phyloP scores from a whole-genome alignment of 2,113 vertebrate species.

The Pterocles orientalis region DNA sequence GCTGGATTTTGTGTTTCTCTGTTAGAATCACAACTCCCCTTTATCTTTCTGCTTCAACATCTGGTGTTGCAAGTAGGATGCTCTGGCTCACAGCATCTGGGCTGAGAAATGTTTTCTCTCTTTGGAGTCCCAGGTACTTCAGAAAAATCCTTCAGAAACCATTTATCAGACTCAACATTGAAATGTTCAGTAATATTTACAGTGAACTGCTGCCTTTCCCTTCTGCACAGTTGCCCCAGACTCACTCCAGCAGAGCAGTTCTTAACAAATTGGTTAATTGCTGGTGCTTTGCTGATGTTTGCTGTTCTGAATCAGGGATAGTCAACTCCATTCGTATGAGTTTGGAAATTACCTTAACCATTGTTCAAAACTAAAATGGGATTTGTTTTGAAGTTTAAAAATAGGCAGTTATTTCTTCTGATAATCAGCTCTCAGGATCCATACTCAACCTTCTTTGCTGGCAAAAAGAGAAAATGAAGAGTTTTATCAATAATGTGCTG shows the following conservation, averaged over 20 bases:
- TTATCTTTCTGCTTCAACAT: neutral
- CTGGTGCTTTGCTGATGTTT: conserved; percentile 33
- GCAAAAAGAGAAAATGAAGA: neutral
- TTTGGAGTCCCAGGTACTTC: conserved; percentile 16
- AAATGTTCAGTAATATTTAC: conserved; percentile 22
- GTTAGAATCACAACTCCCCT: neutral
- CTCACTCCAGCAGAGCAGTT: conserved; percentile 37
- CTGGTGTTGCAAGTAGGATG: conserved; percentile 10
- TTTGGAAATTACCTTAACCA: neutral
- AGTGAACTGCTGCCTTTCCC: neutral
- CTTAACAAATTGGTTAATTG: conserved; percentile 57
- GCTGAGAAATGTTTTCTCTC: conserved; percentile 52
- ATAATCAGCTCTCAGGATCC: neutral
- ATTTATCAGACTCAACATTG: neutral
- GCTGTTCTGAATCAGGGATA: neutral
- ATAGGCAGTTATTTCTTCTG: neutral
- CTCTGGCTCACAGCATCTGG: conserved; percentile 44
- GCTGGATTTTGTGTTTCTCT: neutral
- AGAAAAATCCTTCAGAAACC: conserved; percentile 48
- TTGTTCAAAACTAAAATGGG: neutral
- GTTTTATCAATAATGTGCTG: neutral
- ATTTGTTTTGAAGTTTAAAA: neutral
- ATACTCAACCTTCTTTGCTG: neutral
- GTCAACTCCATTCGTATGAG: neutral
- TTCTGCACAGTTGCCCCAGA: neutral